Evolutionary conservation across 2,888 invertebrate species (phyloP), one percentile per base, ranked within the genome.

Genomic region (Colletes collaris): DNA sequence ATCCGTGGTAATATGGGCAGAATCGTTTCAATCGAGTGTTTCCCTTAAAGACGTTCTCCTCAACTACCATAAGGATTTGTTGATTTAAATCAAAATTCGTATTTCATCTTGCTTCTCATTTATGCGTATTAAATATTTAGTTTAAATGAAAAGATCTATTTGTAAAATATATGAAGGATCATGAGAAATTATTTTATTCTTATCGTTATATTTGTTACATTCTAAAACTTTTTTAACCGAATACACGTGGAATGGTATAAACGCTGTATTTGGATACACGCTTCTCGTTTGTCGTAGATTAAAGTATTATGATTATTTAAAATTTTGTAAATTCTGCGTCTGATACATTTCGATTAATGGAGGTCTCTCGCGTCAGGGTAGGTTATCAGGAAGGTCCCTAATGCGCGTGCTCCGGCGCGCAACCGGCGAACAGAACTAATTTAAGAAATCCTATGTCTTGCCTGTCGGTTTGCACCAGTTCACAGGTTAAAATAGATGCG

Each of bases 401-500:
- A 80, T 89, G 91, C 91, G 91, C 91, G 80, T 91, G 91, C 91
- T 87, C 90, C 81, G 73, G 52, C 63, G 72, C 76, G 74, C 72
- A 83, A 86, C 84, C 84, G 86, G 86, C 85, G 88, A 85, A 88
- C 87, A 86, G 89, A 87, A 92, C 92, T 92, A 92, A 92, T 92
- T 92, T 92, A 92, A 92, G 92, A 91, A 90, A 90, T 91, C 88
- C 88, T 90, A 86, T 86, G 89, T 87, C 88, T 88, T 86, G 87
- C 79, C 85, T 88, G 89, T 89, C 82, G 89, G 85, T 91, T 91
- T 91, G 91, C 90, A 89, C 91, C 91, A 92, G 91, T 91, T 91
- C 89, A 88, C 87, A 88, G 89, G 90, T 91, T 92, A 91, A 92
- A 92, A 92, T 92, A 92, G 92, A 90, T 87, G 88, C 89, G 91